Conservation (phyloP, 1,140 invertebrate species). For the Homarus americanus region DNA sequence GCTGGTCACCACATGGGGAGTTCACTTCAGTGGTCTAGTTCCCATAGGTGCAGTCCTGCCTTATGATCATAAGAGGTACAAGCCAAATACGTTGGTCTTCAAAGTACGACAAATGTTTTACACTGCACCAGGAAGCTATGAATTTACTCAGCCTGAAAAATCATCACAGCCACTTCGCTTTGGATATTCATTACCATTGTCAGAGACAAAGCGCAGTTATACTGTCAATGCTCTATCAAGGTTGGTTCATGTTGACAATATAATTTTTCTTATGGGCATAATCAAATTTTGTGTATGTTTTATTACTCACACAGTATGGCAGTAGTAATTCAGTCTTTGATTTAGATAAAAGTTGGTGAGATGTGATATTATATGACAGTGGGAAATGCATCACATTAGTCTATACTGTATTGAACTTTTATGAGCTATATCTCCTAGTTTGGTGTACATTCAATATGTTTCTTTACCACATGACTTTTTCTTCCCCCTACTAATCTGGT, state of each 20-base stretch:
- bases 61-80: constrained; percentile 40
- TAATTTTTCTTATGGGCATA: no score
- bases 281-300: no score
- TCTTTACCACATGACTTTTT: no score
- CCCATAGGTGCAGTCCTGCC: constrained; percentile 47
- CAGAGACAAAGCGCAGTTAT: constrained; percentile 55
- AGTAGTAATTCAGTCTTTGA: no score
- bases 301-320: no score
- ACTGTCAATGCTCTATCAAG: constrained; percentile 57
- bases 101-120: constrained; percentile 53
- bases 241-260: background rate
- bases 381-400: no score
- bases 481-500: no score
- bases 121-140: constrained; percentile 36
- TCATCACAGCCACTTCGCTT: constrained; percentile 24
- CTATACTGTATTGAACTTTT: no score
- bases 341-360: no score
- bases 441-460: no score
- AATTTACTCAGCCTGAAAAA: background rate
- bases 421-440: no score
- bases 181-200: constrained; percentile 54
- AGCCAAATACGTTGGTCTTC: constrained; percentile 57
- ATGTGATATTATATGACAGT: no score
- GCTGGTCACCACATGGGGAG: constrained; percentile 43
- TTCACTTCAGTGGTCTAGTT: constrained; percentile 64